Evolutionary conservation across 2,113 vertebrate species (phyloP).

Genomic region (Petrocephalus zakoni): DNA sequence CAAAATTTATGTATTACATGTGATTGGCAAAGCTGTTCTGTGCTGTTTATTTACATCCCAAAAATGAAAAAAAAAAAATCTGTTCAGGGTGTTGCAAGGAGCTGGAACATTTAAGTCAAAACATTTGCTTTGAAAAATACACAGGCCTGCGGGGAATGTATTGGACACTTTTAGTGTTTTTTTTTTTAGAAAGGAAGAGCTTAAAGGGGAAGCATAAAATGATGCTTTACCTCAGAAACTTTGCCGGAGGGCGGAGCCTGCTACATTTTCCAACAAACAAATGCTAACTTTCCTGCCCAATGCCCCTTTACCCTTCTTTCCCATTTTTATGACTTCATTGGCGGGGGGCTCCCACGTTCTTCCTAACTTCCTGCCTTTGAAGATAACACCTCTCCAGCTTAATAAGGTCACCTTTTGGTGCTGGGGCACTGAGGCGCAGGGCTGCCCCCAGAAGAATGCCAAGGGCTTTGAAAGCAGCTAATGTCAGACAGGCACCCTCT

Average conservation of each 20-base stretch:
- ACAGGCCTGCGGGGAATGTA: neutral
- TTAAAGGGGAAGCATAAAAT: neutral
- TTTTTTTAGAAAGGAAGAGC: neutral
- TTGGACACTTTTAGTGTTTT: neutral
- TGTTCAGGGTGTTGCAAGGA: neutral
- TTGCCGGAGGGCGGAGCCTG: neutral
- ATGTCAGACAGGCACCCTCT: neutral
- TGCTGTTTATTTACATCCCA: neutral
- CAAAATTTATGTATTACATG: neutral
- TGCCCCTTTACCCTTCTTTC: neutral
- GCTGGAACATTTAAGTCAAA: neutral
- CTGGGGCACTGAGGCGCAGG: neutral
- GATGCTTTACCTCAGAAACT: neutral
- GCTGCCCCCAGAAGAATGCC: neutral
- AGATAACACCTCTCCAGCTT: neutral
- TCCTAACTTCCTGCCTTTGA: constrained; percentile 5
- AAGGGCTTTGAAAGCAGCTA: neutral
- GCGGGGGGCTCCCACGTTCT: neutral
- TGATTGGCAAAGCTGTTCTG: neutral
- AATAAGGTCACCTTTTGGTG: constrained; percentile 8
- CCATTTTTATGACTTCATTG: neutral
- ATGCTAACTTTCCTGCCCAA: neutral
- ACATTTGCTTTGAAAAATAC: neutral
- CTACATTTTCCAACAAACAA: neutral
- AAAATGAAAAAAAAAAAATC: neutral